Base-by-base conservation (phyloP, 2,113 vertebrate species). In the Mellivora capensis region DNA sequence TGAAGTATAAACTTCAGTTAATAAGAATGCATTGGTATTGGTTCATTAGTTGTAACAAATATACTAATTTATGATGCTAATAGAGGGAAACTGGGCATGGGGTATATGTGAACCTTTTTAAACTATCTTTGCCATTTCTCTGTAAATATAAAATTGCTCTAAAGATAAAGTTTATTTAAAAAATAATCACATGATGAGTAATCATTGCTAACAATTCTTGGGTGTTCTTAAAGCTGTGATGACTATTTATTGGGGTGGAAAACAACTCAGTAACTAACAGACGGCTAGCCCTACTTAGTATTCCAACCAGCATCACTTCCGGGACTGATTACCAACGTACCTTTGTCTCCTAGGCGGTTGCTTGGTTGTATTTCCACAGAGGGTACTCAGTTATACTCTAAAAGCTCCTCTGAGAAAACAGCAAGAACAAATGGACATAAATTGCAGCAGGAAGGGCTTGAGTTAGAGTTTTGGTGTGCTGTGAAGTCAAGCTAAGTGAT, bases 331-430 rank as follows among this genome's bases (percentile, higher is more conserved):
- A 91, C 69, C 74, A 87, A 42, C 77, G 25, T 37, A 85, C 69
- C 76, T 92, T 90, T 95, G 89, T 96, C 87, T 96, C 87, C 92
- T 67, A 96, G 90, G 87, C 85, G 95, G 85, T 85, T 96, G 79
- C 59, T 95, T 94, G 91, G 67, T 86, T 90, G 95, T 52, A 76
- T 93, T 61, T 90, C 94, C 93, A 95, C 76, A 85, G 92, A 85
- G 74, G 74, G 57, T 44, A 90, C 62, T 96, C 52, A 71, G 49
- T 96, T 39, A 77, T n/a, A 52, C 52, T 80, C n/a, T 87, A 77
- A 96, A 37, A 34, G 42, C 44, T 92, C 93, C 92, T 96, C 59
- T 77, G 92, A 96, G 95, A 74, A 96, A 97, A 96, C 7, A 64
- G 47, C 67, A 93, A 94, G 91, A 96, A 89, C 67, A 90, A 96